phyloP scores from a whole-genome alignment of 2,888 invertebrate species.

The Coleophora flavipennella region DNA sequence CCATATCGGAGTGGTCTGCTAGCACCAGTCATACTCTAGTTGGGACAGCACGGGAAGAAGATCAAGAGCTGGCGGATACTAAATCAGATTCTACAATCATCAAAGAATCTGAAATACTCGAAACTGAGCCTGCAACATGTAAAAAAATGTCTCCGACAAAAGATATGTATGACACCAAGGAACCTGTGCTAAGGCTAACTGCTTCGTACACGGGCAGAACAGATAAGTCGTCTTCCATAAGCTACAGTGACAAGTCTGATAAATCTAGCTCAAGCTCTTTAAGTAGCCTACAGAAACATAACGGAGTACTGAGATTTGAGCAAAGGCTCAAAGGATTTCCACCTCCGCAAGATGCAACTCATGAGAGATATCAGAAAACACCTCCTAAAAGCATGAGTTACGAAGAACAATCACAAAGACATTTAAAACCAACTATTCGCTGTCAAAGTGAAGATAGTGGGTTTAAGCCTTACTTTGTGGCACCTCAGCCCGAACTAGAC shows the following conservation, averaged over 20 bases:
- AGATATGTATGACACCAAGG: slow-evolving; percentile 30
- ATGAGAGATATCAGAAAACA: slow-evolving; percentile 50
- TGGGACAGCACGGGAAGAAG: slow-evolving; percentile 71
- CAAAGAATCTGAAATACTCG: slow-evolving; percentile 43
- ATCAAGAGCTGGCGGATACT: slow-evolving; percentile 50
- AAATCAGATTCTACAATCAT: slow-evolving; percentile 63
- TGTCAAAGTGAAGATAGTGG: slow-evolving; percentile 76
- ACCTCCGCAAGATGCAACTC: slow-evolving; percentile 33
- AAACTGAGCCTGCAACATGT: slow-evolving; percentile 28
- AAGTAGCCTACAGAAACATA: slow-evolving; percentile 62
- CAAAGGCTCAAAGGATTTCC: slow-evolving; percentile 46
- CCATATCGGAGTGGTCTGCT: slow-evolving; percentile 88
- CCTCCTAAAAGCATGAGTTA: slow-evolving; percentile 66
- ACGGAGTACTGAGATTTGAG: slow-evolving; percentile 51
- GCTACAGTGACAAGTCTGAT: slow-evolving; percentile 65
- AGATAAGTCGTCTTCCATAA: slow-evolving; percentile 67
- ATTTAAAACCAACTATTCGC: slow-evolving; percentile 63
- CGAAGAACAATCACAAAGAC: slow-evolving; percentile 57
- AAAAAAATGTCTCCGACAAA: slow-evolving; percentile 30
- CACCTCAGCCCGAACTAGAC: slow-evolving; percentile 68
- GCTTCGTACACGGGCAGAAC: slow-evolving; percentile 42
- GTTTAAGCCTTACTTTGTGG: slow-evolving; percentile 50
- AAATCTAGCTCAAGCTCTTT: slow-evolving; percentile 68
- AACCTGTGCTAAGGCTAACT: slow-evolving; percentile 46
- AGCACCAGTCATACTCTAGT: slow-evolving; percentile 84